Evolutionary conservation across 2,888 invertebrate species (phyloP), one percentile per base, ranked within the genome.

Genomic region (Drosophila kanekoi): DNA sequence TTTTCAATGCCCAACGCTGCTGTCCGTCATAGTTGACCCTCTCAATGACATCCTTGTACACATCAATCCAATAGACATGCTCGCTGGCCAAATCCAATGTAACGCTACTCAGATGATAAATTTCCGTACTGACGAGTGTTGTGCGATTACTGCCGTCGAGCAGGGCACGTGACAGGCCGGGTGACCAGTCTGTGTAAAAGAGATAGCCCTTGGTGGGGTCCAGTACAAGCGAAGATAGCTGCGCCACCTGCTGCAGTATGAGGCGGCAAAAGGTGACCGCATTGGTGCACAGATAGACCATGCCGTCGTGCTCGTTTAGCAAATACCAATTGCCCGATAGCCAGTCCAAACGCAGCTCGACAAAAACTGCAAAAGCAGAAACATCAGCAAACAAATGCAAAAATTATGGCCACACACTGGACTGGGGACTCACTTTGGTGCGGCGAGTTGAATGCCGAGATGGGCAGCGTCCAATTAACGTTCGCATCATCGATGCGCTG

Each of bases 251-350:
- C 91, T 96, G 95, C 49, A 96, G 91, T 76, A 97, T 92, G 81
- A 96, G 93, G 64, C 95, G 94, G 92, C 97, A 97, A 87, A 94
- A 93, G 53, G 91, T 91, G 90, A 96, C 93, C 58, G 93, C 90
- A 53, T 93, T 92, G 68, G 93, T 93, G 92, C 97, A 97, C 80
- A 95, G 93, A 92, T 96, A 95, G 78, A 97, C 94, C 91, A 95
- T 94, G 89, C 95, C 95, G 73, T 94, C 94, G 58, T 93, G 93
- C 84, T 94, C 94, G 92, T 96, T 96, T 83, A 95, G 93, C 90
- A 97, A 94, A 93, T 97, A 98, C 97, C 97, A 97, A 93, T 97
- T 97, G 82, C 95, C 94, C 14, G 96, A 95, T 62, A 97, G 93
- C 98, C 98, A 98, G 93, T 98, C 98, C 75, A 95, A 92, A 6